Percentiles rank a stretch among this genome's conserved stretches.
Evolutionary conservation across 2,888 invertebrate genomes (phyloP).

Genomic region (Cremastobaeus sp.): DNA sequence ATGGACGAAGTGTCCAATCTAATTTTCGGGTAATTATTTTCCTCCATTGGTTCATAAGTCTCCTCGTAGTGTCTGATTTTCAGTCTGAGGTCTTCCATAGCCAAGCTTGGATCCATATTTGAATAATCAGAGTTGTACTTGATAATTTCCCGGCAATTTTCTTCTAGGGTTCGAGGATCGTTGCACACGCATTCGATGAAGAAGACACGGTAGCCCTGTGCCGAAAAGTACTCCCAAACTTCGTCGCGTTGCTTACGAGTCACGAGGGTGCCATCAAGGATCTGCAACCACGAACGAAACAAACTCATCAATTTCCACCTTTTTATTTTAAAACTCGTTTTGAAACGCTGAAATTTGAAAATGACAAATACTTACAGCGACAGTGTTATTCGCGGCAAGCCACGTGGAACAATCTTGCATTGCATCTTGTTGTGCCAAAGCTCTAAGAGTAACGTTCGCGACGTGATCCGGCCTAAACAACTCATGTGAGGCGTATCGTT

Average conservation of each 20-base stretch:
- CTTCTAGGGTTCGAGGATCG: conserved; percentile 85
- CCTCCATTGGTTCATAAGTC: conserved; percentile 89
- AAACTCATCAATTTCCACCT: too few relatives aligned
- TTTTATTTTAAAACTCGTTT: too few relatives aligned
- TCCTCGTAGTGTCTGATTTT: conserved; percentile 91
- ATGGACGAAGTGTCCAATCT: conserved; percentile 78
- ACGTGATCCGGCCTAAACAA: conserved; percentile 92
- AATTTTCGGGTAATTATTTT: conserved; percentile 77
- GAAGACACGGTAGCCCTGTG: conserved; percentile 89
- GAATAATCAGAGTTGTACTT: conserved; percentile 92
- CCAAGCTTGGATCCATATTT: conserved; percentile 87
- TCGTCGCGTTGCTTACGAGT: conserved; percentile 89
- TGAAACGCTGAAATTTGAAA: too few relatives aligned
- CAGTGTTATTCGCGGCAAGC: conserved; percentile 87
- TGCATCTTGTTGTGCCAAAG: conserved; percentile 90
- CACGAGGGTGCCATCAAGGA: conserved; percentile 96
- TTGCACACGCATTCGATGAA: conserved; percentile 96
- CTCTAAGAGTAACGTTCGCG: conserved; percentile 89
- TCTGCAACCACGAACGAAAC: too few relatives aligned
- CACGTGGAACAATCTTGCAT: conserved; percentile 91
- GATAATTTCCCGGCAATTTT: conserved; percentile 89
- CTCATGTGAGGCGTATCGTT: conserved; percentile 90
- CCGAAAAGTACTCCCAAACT: conserved; percentile 85
- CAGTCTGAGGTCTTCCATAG: conserved; percentile 88
- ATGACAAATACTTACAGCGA: conserved; percentile 84